Conservation (phyloP, 2,888 invertebrate species). For the Cataglyphis livida region DNA sequence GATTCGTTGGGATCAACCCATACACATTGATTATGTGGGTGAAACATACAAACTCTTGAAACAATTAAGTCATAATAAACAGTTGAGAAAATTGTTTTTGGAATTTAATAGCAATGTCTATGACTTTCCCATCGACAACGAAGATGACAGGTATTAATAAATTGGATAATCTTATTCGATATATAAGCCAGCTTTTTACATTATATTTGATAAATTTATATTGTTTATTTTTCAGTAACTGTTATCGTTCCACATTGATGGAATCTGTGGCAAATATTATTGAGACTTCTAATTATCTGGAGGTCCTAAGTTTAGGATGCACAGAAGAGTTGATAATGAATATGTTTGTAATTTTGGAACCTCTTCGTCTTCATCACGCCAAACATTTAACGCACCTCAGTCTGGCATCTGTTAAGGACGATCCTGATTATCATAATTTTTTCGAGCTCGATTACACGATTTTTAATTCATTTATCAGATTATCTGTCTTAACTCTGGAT, state of each 20-base stretch:
- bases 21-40: slow-evolving; percentile 74
- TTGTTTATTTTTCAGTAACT: slow-evolving; percentile 24
- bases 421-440: slow-evolving; percentile 89
- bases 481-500: slow-evolving; percentile 86
- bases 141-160: slow-evolving; percentile 65
- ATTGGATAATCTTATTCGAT: background rate
- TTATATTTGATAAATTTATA: slow-evolving; percentile 16
- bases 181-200: slow-evolving; percentile 8
- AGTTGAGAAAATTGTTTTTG: slow-evolving; percentile 83
- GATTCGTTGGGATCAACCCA: slow-evolving; percentile 84
- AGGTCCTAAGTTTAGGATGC: slow-evolving; percentile 87
- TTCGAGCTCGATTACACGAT: slow-evolving; percentile 87
- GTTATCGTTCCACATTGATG: slow-evolving; percentile 67
- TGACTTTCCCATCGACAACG: slow-evolving; percentile 73
- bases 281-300: slow-evolving; percentile 85
- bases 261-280: slow-evolving; percentile 85
- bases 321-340: slow-evolving; percentile 86
- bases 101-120: slow-evolving; percentile 82
- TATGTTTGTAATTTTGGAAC: slow-evolving; percentile 84
- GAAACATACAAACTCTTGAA: slow-evolving; percentile 81
- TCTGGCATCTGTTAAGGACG: slow-evolving; percentile 91
- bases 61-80: slow-evolving; percentile 82
- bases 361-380: slow-evolving; percentile 86
- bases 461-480: slow-evolving; percentile 87
- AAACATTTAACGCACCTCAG: slow-evolving; percentile 88